These are phyloP conservation scores for Luehdorfia chinensis DNA, from an alignment of 1,140 invertebrate species.

Conservation along the genomic window DNA sequence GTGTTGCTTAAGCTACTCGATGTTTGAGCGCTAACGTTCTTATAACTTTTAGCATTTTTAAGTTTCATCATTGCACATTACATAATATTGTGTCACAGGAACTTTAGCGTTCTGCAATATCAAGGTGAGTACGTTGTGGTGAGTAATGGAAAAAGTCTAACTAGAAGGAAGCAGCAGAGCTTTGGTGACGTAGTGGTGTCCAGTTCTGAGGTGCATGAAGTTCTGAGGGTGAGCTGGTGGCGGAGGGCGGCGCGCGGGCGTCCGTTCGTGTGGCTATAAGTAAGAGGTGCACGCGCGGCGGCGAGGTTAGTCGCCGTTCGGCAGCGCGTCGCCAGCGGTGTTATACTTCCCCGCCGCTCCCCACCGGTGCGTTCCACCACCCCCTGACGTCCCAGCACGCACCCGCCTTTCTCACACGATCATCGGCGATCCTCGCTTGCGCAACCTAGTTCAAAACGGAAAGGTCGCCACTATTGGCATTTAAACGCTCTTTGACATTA, in stretches of 20 bases:
- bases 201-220: slow-evolving; percentile 1
- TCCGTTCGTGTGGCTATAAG: slow-evolving; percentile 63
- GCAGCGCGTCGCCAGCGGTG: slow-evolving; percentile 61
- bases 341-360: slow-evolving; percentile 29
- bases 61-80: not conserved
- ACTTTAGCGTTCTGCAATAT: not conserved
- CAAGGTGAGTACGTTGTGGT: too few relatives aligned
- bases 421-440: slow-evolving; percentile 66
- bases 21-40: not conserved
- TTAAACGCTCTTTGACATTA: slow-evolving; percentile 74
- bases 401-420: slow-evolving; percentile 65
- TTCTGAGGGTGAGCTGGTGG: slow-evolving; percentile 20
- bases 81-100: not conserved
- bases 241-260: slow-evolving; percentile 35
- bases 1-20: slow-evolving; percentile 4
- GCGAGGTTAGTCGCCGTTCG: slow-evolving; percentile 71
- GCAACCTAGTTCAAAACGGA: slow-evolving; percentile 64
- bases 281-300: slow-evolving; percentile 62
- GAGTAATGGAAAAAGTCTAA: too few relatives aligned
- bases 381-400: slow-evolving; percentile 37
- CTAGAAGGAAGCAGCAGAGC: not conserved
- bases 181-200: not conserved
- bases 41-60: not conserved
- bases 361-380: slow-evolving; percentile 50
- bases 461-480: slow-evolving; percentile 74